Evolutionary conservation across 2,797 vertebrate species (phyloP).

Genomic region (Streptopelia turtur): DNA sequence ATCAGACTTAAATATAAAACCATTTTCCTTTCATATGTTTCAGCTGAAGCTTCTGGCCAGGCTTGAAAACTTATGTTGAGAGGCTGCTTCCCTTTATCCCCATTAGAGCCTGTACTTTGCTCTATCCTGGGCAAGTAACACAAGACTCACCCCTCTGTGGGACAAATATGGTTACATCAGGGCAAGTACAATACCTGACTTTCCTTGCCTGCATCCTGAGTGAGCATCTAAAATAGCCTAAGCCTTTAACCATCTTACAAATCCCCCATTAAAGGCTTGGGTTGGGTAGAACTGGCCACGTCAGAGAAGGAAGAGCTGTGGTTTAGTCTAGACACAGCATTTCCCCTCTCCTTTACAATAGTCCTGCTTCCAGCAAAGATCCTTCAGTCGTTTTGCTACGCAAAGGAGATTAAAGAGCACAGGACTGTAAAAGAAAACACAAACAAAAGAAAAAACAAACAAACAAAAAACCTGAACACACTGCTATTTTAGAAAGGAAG

Average conservation of each 20-base stretch:
- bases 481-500: not conserved
- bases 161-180: not conserved
- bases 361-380: conserved; percentile 8
- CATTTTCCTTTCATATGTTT: not conserved
- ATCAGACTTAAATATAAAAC: not conserved
- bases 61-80: not conserved
- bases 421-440: not conserved
- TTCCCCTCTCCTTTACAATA: conserved; percentile 1
- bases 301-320: conserved; percentile 20
- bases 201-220: not conserved
- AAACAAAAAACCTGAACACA: too few species aligned
- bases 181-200: not conserved
- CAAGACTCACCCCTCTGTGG: not conserved
- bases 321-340: conserved; percentile 57
- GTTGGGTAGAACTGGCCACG: not conserved
- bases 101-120: not conserved
- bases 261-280: not conserved
- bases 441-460: not conserved
- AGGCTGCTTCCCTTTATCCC: not conserved
- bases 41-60: not conserved
- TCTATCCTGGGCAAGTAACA: not conserved
- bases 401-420: not conserved
- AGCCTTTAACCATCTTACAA: not conserved
- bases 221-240: not conserved
- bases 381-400: not conserved